Base-by-base conservation (phyloP, 2,888 invertebrate genomes). In the Leistus spinibarbis region DNA sequence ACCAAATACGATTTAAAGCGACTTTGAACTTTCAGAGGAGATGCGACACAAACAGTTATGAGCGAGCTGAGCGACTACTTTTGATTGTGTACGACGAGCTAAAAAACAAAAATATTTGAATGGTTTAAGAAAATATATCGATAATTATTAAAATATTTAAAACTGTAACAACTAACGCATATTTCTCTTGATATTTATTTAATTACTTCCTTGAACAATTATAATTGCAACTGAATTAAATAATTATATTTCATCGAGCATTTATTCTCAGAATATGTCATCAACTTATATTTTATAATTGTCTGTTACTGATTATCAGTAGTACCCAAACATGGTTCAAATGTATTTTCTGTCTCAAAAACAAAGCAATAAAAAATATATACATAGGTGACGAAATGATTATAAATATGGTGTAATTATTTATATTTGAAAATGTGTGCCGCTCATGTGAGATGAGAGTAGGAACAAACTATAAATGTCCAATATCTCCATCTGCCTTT, bases 401-500 rank as follows among this genome's bases (percentile, higher is more conserved):
- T n/a, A n/a, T n/a, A n/a, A n/a, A n/a, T n/a, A n/a, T n/a, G n/a
- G n/a, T n/a, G n/a, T n/a, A n/a, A n/a, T n/a, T n/a, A n/a, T n/a
- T n/a, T n/a, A n/a, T n/a, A n/a, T n/a, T n/a, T n/a, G n/a, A n/a
- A 17, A 54, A 54, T 16, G 54, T n/a, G n/a, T 27, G 69, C 69
- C 69, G 69, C 69, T 60, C 62, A 40, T 10, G 5, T n/a, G 19
- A 53, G 22, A 62, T 53, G 20, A 69, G 27, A 62, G n/a, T 0
- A 60, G n/a, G 27, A 27, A 40, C 69, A 62, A 69, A 60, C 40
- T 23, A 69, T 69, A 69, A 69, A 69, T 69, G 69, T 69, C 69
- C 69, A 69, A 69, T 69, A 69, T 69, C 69, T 69, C 69, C 69
- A 69, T 69, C 69, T 69, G 69, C 53, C 69, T 62, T 57, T 60